Conservation (phyloP, 2,888 invertebrate species). For the Stenodera caucasica region DNA sequence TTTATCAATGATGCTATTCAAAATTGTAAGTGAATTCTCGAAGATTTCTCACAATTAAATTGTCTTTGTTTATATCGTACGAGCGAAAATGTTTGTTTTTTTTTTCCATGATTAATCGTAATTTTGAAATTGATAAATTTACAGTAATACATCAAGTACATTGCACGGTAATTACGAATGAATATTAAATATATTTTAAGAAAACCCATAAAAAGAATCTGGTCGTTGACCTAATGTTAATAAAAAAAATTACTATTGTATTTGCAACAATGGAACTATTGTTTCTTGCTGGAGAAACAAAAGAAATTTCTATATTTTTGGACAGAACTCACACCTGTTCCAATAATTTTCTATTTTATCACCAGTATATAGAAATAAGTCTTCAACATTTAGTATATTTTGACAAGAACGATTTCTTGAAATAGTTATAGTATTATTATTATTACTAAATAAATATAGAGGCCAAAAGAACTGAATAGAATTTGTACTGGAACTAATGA, state of each 20-base stretch:
- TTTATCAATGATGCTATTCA: slow-evolving; percentile 17
- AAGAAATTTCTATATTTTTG: not conserved
- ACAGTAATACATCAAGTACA: not conserved
- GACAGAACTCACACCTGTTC: not conserved
- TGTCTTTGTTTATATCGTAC: too few species aligned
- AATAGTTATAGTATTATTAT: not conserved
- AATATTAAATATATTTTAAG: not conserved
- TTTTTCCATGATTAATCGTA: not conserved
- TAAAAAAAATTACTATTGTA: not conserved
- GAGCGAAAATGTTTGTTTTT: not conserved
- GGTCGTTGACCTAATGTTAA: slow-evolving; percentile 9
- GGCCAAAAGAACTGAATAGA: slow-evolving; percentile 8
- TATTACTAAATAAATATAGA: not conserved
- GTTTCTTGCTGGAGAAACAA: too few species aligned
- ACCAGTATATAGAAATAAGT: not conserved
- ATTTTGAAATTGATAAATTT: not conserved
- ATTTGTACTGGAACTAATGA: slow-evolving; percentile 13
- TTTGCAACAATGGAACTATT: not conserved
- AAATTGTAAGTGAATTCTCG: slow-evolving; percentile 18
- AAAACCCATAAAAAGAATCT: not conserved
- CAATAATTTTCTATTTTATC: not conserved
- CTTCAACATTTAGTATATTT: not conserved
- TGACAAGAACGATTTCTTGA: not conserved
- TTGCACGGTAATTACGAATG: not conserved
- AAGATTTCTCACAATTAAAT: too few species aligned